These are phyloP conservation scores for Cyprinodon brontotheroides DNA, from an alignment of 2,113 vertebrate genomes.

Conservation along the genomic window DNA sequence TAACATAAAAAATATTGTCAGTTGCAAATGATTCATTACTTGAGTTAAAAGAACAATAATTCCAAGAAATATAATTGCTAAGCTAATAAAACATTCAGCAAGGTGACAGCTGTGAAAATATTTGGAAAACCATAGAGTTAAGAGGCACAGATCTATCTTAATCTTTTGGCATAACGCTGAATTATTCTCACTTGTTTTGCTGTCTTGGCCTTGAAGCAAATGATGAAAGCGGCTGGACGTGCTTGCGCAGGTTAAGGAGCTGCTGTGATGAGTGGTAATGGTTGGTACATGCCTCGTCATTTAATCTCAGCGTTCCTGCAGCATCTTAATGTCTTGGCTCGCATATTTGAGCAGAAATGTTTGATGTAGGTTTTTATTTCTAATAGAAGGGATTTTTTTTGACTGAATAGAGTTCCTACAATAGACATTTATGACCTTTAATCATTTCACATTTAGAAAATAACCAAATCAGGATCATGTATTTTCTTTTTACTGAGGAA, in stretches of 20 bases:
- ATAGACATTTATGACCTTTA: not conserved
- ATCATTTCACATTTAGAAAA: not conserved
- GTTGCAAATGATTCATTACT: conserved; percentile 15
- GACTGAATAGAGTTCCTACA: conserved; percentile 41
- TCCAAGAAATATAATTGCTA: conserved; percentile 8
- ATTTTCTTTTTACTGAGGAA: not conserved
- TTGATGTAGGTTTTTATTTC: conserved; percentile 60
- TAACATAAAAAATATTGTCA: not conserved
- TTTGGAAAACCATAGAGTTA: conserved; percentile 13
- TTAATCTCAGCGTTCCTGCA: conserved; percentile 34
- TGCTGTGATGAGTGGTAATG: conserved; percentile 28
- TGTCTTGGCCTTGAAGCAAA: conserved; percentile 41
- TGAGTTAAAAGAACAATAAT: not conserved
- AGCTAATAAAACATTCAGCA: conserved; percentile 8
- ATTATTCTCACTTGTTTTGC: conserved; percentile 43
- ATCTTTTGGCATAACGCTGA: conserved; percentile 14
- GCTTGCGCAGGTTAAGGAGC: conserved; percentile 53
- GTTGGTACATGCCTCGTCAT: conserved; percentile 47
- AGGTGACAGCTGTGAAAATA: conserved; percentile 27
- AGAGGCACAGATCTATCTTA: conserved; percentile 3
- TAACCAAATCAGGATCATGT: not conserved
- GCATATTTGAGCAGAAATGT: conserved; percentile 34
- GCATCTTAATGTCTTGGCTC: conserved; percentile 40
- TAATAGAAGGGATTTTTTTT: conserved; percentile 40
- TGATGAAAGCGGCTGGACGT: conserved; percentile 53